These are phyloP conservation scores for Nemapogon koenigi DNA, from an alignment of 2,888 invertebrate genomes.

Conservation along the genomic window DNA sequence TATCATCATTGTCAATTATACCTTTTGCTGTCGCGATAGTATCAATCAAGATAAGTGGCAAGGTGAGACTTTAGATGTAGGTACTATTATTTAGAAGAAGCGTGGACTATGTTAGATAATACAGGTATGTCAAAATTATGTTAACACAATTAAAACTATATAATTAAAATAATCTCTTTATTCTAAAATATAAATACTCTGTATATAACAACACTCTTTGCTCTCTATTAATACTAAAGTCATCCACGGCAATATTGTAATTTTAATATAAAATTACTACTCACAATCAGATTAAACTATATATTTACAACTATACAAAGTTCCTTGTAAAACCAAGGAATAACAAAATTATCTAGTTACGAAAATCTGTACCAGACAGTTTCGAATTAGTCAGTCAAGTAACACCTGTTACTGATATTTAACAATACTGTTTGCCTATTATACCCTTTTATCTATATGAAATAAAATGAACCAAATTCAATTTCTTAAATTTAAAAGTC, in stretches of 20 bases:
- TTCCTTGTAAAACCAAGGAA: constrained; percentile 64
- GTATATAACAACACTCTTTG: constrained; percentile 42
- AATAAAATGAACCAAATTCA: constrained; percentile 9
- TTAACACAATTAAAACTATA: constrained; percentile 3
- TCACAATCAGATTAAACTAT: neutral
- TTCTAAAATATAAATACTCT: constrained; percentile 19
- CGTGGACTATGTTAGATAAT: too few relatives aligned
- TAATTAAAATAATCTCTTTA: constrained; percentile 1
- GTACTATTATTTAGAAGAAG: too few relatives aligned
- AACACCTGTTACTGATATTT: constrained; percentile 51
- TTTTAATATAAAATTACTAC: constrained; percentile 34
- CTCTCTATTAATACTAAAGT: constrained; percentile 49
- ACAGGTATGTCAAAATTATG: neutral
- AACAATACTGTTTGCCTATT: constrained; percentile 37
- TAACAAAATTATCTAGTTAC: constrained; percentile 53
- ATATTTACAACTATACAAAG: constrained; percentile 17
- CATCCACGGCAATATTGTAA: constrained; percentile 45
- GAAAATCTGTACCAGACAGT: constrained; percentile 35
- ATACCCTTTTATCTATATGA: neutral
- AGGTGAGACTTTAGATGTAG: too few relatives aligned
- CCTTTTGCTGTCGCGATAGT: too few relatives aligned
- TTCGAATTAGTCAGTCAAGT: constrained; percentile 62
- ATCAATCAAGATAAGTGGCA: too few relatives aligned
- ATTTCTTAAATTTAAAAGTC: too few relatives aligned
- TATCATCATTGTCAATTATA: too few relatives aligned